Base-by-base conservation (phyloP, 1,140 invertebrate species). In the Acyrthosiphon pisum region DNA sequence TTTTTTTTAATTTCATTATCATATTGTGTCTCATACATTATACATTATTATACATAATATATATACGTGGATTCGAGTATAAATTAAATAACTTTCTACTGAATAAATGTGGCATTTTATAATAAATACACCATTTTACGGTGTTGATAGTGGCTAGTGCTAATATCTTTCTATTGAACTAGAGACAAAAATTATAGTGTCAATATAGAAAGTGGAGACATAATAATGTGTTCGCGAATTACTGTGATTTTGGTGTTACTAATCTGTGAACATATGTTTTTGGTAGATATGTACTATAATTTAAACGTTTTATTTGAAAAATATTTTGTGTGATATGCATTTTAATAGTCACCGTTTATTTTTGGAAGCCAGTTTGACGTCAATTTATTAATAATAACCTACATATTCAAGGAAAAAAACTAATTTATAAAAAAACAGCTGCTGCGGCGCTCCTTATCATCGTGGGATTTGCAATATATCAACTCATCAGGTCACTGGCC, bases 401-500 rank as follows among this genome's bases (percentile, higher is more conserved):
- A 90, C 53, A 90, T 90, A 60, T 90, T 90, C 37, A 90, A 11
- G 41, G 60, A 76, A 91, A 44, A 90, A 35, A 23, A 83, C 9
- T 41, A 41, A 23, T 37, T 22, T 22, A 37, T 20, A 48, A 68
- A 91, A 81, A 91, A 91, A 91, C 9, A 76, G n/a, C 68, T 35
- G 68, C 60, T 91, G 68, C 37, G 81, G 44, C 68, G 37, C 68
- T 50, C 7, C 68, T 91, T 91, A 91, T 91, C 90, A 91, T 91
- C 90, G 90, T 91, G 90, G 90, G 90, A 91, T 91, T 91, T 83
- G n/a, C 68, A 81, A 91, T 50, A 83, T 50, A 81, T 83, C 90
- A 50, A 91, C 90, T 81, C 90, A 91, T 91, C 44, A n/a, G 68
- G n/a, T 83, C 68, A 91, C 35, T 91, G 68, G n/a, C 81, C 50